Base-by-base conservation (phyloP, 2,888 invertebrate genomes). In the Drepana falcataria region DNA sequence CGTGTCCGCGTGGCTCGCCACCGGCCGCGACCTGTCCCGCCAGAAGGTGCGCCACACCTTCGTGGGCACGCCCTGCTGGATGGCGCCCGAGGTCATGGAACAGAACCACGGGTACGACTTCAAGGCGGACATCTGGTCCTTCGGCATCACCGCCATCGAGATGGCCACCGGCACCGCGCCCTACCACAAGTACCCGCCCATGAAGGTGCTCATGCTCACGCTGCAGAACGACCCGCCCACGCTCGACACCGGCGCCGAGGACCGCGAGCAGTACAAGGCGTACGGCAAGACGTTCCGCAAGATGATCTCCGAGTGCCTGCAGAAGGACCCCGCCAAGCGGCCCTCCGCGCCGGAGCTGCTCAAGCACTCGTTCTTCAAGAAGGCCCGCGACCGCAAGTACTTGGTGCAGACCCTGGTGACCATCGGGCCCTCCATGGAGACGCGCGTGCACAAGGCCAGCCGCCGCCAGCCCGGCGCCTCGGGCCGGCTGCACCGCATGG, bases 31-130 rank as follows among this genome's bases (percentile, higher is more conserved):
- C 85, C 91, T 98, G 59, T 97, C 98, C 48, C 93, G 99, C 40
- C 98, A 99, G 85, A 98, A 98, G 87, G 98, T 98, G 53, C 93
- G 99, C 21, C 99, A 99, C 86, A 99, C 99, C 0, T 99, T 99
- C 89, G 99, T 99, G 4, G 99, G 99, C 52, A 99, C 99, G 7
- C 99, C 99, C 0, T 99, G 99, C 84, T 99, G 99, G 99, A 99
- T 99, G 99, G 99, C 99, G 9, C 99, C 99, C 4, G 99, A 99
- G 91, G 99, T 99, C 63, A 99, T 99, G 99, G 98, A 98, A 85
- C 98, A 96, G 93, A 97, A 97, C 86, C 97, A 98, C 82, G 99
- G 99, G 4, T 99, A 99, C 83, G 99, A 99, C 87, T 99, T 99
- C 90, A 99, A 99, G 88, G 99, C 99, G 2, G 93, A 93, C 75